phyloP scores from a whole-genome alignment of 2,888 invertebrate species.

The Callosobruchus maculatus region DNA sequence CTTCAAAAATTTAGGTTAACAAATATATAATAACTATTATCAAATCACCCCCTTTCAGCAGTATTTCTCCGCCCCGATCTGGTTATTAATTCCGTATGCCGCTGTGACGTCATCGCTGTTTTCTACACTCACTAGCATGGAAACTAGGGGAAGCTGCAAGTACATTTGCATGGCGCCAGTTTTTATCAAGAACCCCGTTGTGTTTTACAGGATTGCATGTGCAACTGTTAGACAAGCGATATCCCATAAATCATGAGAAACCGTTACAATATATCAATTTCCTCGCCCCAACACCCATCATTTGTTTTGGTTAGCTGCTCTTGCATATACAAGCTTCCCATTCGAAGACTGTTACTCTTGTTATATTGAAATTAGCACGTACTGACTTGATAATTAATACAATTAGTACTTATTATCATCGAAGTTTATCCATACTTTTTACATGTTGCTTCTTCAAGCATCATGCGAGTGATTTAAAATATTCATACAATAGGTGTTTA shows the following conservation, averaged over 20 bases:
- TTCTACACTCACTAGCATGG: too few species aligned
- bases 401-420: not conserved
- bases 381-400: not conserved
- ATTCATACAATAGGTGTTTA: not conserved
- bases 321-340: not conserved
- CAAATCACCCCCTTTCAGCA: too few species aligned
- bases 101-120: too few species aligned
- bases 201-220: not conserved
- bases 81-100: too few species aligned
- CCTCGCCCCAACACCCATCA: not conserved
- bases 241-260: not conserved
- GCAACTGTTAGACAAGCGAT: not conserved
- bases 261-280: not conserved
- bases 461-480: not conserved
- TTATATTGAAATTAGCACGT: not conserved
- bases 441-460: not conserved
- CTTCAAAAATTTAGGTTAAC: too few species aligned
- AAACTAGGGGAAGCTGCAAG: not conserved
- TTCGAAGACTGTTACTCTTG: not conserved
- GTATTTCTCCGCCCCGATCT: too few species aligned
- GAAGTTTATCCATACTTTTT: not conserved
- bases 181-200: not conserved
- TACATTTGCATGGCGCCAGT: not conserved
- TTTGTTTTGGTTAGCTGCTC: not conserved
- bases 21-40: too few species aligned